Base-by-base conservation (phyloP, 2,888 invertebrate species). In the Habroteleia sp. region DNA sequence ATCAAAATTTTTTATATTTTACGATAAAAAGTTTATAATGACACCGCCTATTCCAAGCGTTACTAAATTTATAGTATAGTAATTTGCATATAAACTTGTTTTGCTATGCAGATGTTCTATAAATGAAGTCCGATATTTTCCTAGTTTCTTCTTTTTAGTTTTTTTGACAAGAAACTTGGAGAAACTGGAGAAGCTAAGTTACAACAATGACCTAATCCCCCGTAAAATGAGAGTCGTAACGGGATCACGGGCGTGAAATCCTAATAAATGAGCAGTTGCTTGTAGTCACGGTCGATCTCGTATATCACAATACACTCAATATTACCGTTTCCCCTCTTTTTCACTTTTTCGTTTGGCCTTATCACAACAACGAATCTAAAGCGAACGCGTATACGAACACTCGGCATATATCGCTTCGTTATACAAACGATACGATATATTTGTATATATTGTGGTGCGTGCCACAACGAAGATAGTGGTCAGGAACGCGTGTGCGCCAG, bases 231-330 rank as follows among this genome's bases (percentile, higher is more conserved):
- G 81, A 80, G 77, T 74, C 69, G 77, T 81, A 84, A 83, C 79
- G 81, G 83, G 82, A 84, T 81, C 81, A 80, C 81, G 71, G 80
- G 82, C 84, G 82, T 85, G 83, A 85, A 85, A 85, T 85, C 83
- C 85, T 85, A 84, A 85, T 85, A 85, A 85, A 85, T 85, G 85
- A 85, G 84, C 84, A 84, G 80, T 84, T 81, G 80, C 76, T 72
- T 72, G 50, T 56, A 62, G 72, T 72, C 54, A 71, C 60, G 71
- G 39, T 76, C 69, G 77, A 76, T 76, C 74, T 74, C 78, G 65
- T 73, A 58, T 63, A 75, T 72, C 68, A 69, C 76, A 71, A 75
- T 77, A 75, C 71, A 42, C 66, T 65, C 63, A 46, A 58, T 65
- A 52, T 58, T 41, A 56, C 60, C 58, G 35, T 11, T 6, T 10